Evolutionary conservation across 1,140 invertebrate species (phyloP), one percentile per base, ranked within the genome.

Genomic region (Heterodera carotae): DNA sequence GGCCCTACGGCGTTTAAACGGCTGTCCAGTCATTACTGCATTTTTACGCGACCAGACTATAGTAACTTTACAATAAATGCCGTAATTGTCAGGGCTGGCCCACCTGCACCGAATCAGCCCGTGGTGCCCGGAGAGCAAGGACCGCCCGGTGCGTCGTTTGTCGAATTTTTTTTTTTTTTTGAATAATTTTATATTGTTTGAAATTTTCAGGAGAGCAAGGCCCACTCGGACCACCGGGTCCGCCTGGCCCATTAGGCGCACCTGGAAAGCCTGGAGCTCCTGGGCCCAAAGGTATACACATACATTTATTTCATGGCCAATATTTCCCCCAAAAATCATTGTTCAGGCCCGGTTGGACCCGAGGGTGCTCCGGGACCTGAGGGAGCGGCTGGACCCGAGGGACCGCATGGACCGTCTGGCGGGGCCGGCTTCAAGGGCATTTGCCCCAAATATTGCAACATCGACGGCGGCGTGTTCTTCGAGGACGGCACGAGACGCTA

Each of bases 361-460:
- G 48, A 74, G 66, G 72, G 53, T 15, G 36, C 48, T 1, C 72
- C 72, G 66, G 48, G 59, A 25, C 72, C 59, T 5, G 59, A 74
- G 27, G 64, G 76, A 18, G 43, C 70, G 29, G 27, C 69, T 25
- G 76, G 76, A 31, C 31, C 56, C 10, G 3, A 27, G 31, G 76
- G 85, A 71, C 82, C 82, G 48, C 78, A 81, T 33, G 85, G 85
- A 69, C 79, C 78, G 39, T 67, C 69, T 31, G 84, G 84, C 79
- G 39, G 56, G 29, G 48, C 77, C 67, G 83, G 84, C 70, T 83
- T 85, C 69, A 85, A 84, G 72, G 83, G 83, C 29, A 83, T 84
- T 53, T 84, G 83, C 78, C 83, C 83, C 27, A 84, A 84, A 76
- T 82, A 82, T 67, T 82, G 81, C 60, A 81, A 81, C 48, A 68